phyloP scores from a whole-genome alignment of 2,888 invertebrate genomes.

The Iphiclides podalirius region DNA sequence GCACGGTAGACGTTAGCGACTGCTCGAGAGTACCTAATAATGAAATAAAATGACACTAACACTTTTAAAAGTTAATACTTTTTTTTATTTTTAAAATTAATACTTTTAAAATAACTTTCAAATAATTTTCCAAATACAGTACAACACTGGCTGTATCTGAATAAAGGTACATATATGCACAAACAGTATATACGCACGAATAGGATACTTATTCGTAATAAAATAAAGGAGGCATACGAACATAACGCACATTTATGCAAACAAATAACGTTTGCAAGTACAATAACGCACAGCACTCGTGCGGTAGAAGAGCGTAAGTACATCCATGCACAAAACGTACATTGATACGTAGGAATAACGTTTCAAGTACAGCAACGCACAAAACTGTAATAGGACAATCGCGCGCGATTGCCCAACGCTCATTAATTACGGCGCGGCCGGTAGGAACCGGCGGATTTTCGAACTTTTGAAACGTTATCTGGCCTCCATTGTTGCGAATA shows the following conservation, averaged over 20 bases:
- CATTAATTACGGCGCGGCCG: slow-evolving; percentile 64
- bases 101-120: no score
- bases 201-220: neutral
- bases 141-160: no score
- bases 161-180: neutral
- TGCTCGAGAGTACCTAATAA: slow-evolving; percentile 13
- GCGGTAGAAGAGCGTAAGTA: no score
- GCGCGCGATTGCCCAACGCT: slow-evolving; percentile 52
- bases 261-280: no score
- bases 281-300: no score
- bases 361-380: slow-evolving; percentile 11
- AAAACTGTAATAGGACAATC: slow-evolving; percentile 38
- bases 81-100: no score
- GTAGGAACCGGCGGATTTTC: slow-evolving; percentile 73
- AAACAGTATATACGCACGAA: neutral
- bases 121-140: no score
- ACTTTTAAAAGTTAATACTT: no score
- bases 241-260: neutral
- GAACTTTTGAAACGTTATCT: slow-evolving; percentile 79
- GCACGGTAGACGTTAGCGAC: slow-evolving; percentile 25
- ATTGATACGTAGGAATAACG: no score
- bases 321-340: neutral
- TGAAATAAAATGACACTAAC: no score
- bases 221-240: no score
- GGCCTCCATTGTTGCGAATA: slow-evolving; percentile 80